Evolutionary conservation across 1,140 invertebrate species (phyloP).

Genomic region (Conus betulinus): DNA sequence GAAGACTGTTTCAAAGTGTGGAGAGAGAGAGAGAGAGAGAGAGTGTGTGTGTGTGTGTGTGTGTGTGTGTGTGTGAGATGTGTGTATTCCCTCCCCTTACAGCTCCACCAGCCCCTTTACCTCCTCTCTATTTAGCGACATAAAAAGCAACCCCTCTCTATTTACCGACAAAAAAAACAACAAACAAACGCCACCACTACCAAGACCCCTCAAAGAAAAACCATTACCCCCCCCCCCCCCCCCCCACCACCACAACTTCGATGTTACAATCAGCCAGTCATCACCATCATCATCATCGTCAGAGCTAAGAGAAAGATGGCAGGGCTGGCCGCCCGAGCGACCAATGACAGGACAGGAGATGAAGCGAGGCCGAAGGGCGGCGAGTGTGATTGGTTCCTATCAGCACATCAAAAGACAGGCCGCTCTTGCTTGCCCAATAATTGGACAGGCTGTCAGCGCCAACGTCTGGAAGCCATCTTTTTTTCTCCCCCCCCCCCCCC

Average conservation of each 20-base stretch:
- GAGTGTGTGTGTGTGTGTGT: background rate
- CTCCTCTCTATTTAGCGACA: too few relatives aligned
- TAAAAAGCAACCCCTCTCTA: too few relatives aligned
- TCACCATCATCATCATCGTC: too few relatives aligned
- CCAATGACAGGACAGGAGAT: background rate
- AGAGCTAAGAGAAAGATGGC: too few relatives aligned
- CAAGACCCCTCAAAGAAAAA: background rate
- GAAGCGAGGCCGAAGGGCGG: constrained; percentile 5
- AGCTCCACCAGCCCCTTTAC: too few relatives aligned
- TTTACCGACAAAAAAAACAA: too few relatives aligned
- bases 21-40: background rate
- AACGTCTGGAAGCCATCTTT: background rate
- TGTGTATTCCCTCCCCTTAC: too few relatives aligned
- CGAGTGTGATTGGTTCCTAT: constrained; percentile 3
- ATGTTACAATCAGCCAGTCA: too few relatives aligned
- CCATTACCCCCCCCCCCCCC: background rate
- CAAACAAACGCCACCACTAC: too few relatives aligned
- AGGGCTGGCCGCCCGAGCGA: background rate
- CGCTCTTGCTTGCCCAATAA: background rate
- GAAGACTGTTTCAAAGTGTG: background rate
- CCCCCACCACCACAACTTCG: too few relatives aligned
- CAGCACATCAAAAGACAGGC: constrained; percentile 16
- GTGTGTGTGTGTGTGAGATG: too few relatives aligned
- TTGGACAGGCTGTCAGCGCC: constrained; percentile 18
- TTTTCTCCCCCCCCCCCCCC: too few relatives aligned